phyloP scores from a whole-genome alignment of 2,888 invertebrate species.

The Cylindroiulus punctatus region DNA sequence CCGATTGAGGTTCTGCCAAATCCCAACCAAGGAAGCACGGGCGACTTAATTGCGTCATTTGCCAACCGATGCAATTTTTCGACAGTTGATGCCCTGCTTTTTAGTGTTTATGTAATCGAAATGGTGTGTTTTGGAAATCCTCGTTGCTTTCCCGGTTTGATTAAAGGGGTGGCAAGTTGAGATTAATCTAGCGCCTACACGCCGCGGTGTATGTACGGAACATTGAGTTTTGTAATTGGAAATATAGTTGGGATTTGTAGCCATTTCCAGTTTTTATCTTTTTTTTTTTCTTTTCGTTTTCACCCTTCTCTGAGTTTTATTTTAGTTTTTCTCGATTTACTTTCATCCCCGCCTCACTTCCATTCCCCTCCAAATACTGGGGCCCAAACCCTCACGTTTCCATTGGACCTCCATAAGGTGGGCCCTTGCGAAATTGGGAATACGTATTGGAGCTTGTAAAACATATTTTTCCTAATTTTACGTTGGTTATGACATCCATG shows the following conservation, averaged over 20 bases:
- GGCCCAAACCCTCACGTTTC: background rate
- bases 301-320: background rate
- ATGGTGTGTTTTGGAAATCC: slow-evolving; percentile 14
- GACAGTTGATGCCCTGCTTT: background rate
- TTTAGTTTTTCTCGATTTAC: slow-evolving; percentile 27
- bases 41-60: background rate
- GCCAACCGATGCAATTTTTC: background rate
- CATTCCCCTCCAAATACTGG: background rate
- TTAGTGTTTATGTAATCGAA: background rate
- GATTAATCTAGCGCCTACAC: slow-evolving; percentile 21
- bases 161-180: background rate
- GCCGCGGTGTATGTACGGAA: background rate
- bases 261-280: slow-evolving; percentile 32
- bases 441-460: background rate
- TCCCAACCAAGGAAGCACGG: background rate
- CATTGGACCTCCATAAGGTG: background rate
- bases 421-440: background rate
- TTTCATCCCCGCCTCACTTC: background rate
- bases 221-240: slow-evolving; percentile 32
- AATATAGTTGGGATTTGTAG: slow-evolving; percentile 32
- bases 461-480: too few species aligned
- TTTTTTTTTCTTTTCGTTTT: background rate
- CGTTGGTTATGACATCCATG: too few species aligned
- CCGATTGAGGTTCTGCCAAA: background rate
- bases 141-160: background rate